Conservation (phyloP, 2,113 vertebrate species). For the Euleptes europaea region DNA sequence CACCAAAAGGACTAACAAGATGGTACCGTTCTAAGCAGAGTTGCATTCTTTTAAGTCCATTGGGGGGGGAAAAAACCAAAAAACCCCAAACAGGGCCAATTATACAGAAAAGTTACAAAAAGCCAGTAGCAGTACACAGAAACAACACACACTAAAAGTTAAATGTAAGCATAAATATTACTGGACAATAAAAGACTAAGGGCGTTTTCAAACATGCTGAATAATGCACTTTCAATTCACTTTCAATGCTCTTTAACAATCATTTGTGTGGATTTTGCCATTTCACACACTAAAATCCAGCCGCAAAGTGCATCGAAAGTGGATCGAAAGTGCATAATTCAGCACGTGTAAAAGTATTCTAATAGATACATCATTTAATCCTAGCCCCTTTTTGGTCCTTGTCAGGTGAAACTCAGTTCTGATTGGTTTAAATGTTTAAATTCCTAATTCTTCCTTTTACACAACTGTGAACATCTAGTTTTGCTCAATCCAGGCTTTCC, state of each 20-base stretch:
- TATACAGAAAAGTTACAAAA: background rate
- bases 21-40: too few species aligned
- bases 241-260: too few species aligned
- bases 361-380: background rate
- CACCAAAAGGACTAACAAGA: too few species aligned
- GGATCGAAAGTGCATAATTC: too few species aligned
- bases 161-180: constrained; percentile 15
- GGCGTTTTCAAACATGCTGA: too few species aligned
- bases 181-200: background rate
- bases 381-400: background rate
- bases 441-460: constrained; percentile 33
- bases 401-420: background rate
- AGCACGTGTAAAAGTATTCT: too few species aligned
- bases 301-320: too few species aligned
- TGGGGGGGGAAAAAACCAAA: too few species aligned
- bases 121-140: background rate
- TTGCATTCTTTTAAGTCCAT: too few species aligned
- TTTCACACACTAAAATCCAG: too few species aligned
- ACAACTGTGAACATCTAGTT: constrained; percentile 14
- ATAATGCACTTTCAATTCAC: too few species aligned
- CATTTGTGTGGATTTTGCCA: too few species aligned
- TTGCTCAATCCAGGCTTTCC: constrained; percentile 42
- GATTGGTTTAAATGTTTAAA: constrained; percentile 22
- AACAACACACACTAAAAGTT: background rate
- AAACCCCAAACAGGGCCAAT: background rate